A percentile compares a stretch with the other conserved stretches of the same genome.
phyloP scores from a whole-genome alignment of 2,888 invertebrate species.

The Nipponacmea schrenckii region DNA sequence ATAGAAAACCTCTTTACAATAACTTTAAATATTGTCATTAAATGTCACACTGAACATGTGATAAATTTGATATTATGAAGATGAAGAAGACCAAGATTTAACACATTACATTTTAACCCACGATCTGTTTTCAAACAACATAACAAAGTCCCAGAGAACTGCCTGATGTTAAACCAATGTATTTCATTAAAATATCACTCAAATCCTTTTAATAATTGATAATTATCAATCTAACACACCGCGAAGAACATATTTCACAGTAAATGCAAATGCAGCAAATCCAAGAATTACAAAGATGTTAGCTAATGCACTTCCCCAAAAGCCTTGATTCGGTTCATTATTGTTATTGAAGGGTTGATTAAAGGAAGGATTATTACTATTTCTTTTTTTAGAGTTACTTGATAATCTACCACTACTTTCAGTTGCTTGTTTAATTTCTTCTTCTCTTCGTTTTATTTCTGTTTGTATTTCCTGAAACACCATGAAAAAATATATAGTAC shows the following conservation, averaged over 20 bases:
- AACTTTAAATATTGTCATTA: too few relatives aligned
- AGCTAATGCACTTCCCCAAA: constrained; percentile 76
- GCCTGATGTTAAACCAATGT: too few relatives aligned
- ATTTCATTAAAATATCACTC: too few relatives aligned
- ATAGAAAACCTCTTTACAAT: too few relatives aligned
- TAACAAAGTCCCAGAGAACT: too few relatives aligned
- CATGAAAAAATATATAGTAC: background rate
- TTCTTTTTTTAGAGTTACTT: background rate
- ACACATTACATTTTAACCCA: too few relatives aligned
- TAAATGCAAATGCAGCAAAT: constrained; percentile 90
- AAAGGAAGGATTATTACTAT: constrained; percentile 17
- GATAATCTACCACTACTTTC: constrained; percentile 30
- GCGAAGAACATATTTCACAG: constrained; percentile 85
- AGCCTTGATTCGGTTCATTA: constrained; percentile 38
- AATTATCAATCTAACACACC: constrained; percentile 53
- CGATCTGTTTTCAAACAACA: too few relatives aligned
- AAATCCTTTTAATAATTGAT: too few relatives aligned
- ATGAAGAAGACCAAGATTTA: too few relatives aligned
- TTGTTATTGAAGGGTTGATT: constrained; percentile 2
- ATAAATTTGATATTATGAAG: too few relatives aligned
- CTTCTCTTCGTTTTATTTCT: constrained; percentile 70
- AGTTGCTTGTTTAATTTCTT: constrained; percentile 68
- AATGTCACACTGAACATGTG: too few relatives aligned
- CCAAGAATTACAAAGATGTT: constrained; percentile 89
- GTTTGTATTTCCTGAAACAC: constrained; percentile 69